Base-by-base conservation (phyloP, 2,797 vertebrate genomes). In the Paramormyrops hopkinsi region DNA sequence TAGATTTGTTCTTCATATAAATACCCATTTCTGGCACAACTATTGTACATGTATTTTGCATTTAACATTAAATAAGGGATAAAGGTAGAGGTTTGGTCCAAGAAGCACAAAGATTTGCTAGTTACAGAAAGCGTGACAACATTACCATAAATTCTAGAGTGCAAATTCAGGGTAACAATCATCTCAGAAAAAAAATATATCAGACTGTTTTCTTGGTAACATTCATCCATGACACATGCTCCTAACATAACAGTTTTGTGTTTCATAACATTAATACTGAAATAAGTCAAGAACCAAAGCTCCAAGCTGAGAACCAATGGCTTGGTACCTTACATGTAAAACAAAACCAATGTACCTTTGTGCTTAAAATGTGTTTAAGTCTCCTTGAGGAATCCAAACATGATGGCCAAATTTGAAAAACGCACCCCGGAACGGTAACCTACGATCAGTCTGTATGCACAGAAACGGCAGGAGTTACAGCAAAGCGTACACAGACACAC, bases 291-390 rank as follows among this genome's bases (percentile, higher is more conserved):
- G 56, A 41, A 92, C 85, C 65, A 90, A 91, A 91, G 89, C 90
- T 90, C 87, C 69, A 88, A 50, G 51, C 14, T 46, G 51, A 90
- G 73, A 88, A 73, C 82, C 82, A 84, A 86, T 76, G 89, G 76
- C 22, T 11, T 50, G 51, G 17, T 51, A 85, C 44, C 37, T 89
- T 91, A 90, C 37, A 51, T 76, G 19, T 89, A 76, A 92, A 91
- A 90, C 65, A 59, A 92, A 94, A 51, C 92, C 95, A 95, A 94
- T 93, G 93, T 93, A 91, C 92, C 94, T 92, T 93, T 93, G 93
- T 94, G 95, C 94, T 95, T 94, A 50, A 92, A 90, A 91, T 3
- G 69, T 50, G 48, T n/a, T 51, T 51, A 88, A 29, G 53, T 33
- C 59, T 37, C 59, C 89, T 82, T 88, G 54, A 90, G 51, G 54